These are phyloP conservation scores for Andinoacara biseriatus DNA, from an alignment of 2,113 vertebrate genomes.

Conservation along the genomic window DNA sequence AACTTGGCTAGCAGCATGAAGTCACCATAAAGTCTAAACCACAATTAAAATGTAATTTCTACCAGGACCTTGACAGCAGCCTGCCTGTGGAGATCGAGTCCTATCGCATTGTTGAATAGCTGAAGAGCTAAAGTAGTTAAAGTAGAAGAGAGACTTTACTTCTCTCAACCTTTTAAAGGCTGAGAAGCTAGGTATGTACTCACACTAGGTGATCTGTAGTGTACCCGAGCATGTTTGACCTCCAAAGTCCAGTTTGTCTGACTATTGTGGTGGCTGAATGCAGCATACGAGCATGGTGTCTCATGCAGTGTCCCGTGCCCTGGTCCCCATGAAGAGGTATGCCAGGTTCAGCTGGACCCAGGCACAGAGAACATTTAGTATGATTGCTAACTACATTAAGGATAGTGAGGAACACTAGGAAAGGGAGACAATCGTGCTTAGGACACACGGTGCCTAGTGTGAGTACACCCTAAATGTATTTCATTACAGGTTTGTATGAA, in stretches of 20 bases:
- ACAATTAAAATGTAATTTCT: constrained; percentile 57
- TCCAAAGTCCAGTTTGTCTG: neutral
- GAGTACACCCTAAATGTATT: too few relatives aligned
- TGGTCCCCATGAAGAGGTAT: neutral
- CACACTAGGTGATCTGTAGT: neutral
- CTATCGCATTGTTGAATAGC: constrained; percentile 1
- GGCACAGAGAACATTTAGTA: too few relatives aligned
- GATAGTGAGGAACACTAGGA: too few relatives aligned
- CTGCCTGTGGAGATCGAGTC: neutral
- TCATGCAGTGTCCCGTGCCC: neutral
- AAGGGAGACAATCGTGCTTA: too few relatives aligned
- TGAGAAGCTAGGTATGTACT: neutral
- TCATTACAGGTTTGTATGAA: too few relatives aligned
- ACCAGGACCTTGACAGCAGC: constrained; percentile 26
- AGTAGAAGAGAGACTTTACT: neutral
- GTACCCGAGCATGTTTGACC: neutral
- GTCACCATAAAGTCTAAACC: constrained; percentile 37
- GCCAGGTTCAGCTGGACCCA: too few relatives aligned
- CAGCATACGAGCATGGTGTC: too few relatives aligned
- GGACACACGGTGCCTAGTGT: too few relatives aligned
- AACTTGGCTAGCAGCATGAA: constrained; percentile 27
- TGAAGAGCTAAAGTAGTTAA: neutral
- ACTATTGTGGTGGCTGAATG: too few relatives aligned
- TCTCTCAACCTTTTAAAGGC: neutral
- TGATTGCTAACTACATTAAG: too few relatives aligned